Conservation (phyloP, 2,113 vertebrate genomes). For the Poeciliopsis turrubarensis region DNA sequence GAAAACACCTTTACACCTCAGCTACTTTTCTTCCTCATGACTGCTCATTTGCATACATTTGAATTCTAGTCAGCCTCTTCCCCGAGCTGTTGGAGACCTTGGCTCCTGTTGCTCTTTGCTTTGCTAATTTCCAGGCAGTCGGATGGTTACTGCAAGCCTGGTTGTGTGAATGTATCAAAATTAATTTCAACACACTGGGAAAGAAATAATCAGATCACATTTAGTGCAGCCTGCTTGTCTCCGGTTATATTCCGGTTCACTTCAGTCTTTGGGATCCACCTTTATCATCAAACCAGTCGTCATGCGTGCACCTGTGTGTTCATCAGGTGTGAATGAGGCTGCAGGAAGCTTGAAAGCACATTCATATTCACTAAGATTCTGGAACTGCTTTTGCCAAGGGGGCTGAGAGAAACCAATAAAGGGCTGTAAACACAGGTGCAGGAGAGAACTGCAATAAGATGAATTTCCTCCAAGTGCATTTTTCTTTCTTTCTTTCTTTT, state of each 20-base stretch:
- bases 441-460: neutral
- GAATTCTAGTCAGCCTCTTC: slow-evolving; percentile 14
- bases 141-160: neutral
- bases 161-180: neutral
- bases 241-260: neutral
- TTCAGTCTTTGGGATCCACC: neutral
- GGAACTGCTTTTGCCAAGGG: slow-evolving; percentile 14
- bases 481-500: neutral
- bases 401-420: slow-evolving; percentile 19
- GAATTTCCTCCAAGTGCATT: neutral
- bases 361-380: slow-evolving; percentile 3
- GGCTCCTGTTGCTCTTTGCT: neutral
- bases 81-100: slow-evolving; percentile 1
- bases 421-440: slow-evolving; percentile 17
- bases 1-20: slow-evolving; percentile 3
- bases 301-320: slow-evolving; percentile 1
- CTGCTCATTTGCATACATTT: slow-evolving; percentile 41
- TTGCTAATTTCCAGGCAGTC: slow-evolving; percentile 17
- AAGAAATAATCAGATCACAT: neutral
- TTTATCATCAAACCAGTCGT: neutral
- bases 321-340: slow-evolving; percentile 19
- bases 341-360: slow-evolving; percentile 12
- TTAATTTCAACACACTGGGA: neutral
- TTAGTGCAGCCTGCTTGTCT: neutral
- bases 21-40: slow-evolving; percentile 1